Conservation (phyloP, 2,113 vertebrate genomes). For the Myotis davidii region DNA sequence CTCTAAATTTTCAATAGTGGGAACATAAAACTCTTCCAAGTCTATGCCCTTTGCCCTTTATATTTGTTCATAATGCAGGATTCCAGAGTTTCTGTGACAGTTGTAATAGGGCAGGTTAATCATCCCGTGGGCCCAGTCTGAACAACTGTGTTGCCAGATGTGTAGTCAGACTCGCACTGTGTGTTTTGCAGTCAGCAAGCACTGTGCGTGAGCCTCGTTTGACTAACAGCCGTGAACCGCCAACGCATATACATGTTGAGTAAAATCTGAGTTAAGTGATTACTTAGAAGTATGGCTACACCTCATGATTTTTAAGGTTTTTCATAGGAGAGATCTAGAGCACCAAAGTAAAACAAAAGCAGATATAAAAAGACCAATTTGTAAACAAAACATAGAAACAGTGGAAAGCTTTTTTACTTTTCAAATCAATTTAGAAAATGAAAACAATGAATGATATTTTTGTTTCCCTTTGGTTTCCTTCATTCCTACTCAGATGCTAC, state of each 20-base stretch:
- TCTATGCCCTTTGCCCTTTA: background rate
- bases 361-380: background rate
- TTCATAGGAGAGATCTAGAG: background rate
- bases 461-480: background rate
- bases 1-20: background rate
- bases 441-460: background rate
- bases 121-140: background rate
- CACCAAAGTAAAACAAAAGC: background rate
- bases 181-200: background rate
- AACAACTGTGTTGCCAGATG: background rate
- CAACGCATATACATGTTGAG: background rate
- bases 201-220: background rate
- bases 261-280: conserved; percentile 47
- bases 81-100: background rate
- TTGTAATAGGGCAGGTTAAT: background rate
- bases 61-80: background rate
- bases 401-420: background rate
- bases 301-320: background rate
- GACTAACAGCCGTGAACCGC: conserved; percentile 37
- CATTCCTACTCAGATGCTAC: background rate
- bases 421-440: background rate
- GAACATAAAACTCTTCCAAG: background rate
- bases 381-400: background rate
- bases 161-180: background rate
- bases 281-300: background rate